These are phyloP conservation scores for Microchirus variegatus DNA, from an alignment of 2,797 vertebrate genomes.

Conservation along the genomic window DNA sequence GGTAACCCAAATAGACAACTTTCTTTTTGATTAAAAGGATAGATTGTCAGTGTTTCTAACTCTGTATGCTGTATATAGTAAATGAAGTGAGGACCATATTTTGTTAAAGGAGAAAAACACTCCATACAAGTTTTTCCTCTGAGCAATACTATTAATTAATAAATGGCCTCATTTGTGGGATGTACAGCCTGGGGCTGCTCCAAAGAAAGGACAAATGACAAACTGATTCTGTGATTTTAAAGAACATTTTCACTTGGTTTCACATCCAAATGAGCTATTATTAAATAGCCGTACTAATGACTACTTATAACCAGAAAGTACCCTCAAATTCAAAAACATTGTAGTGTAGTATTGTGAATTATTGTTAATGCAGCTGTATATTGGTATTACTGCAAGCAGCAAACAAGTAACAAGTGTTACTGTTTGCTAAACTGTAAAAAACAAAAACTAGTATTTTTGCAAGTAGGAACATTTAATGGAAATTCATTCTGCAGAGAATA, in stretches of 20 bases:
- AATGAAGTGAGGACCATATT: background rate
- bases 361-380: no score
- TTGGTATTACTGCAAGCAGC: no score
- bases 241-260: constrained; percentile 41
- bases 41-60: constrained; percentile 6
- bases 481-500: no score
- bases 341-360: no score
- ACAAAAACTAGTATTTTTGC: no score
- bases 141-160: constrained; percentile 18
- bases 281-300: constrained; percentile 40
- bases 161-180: constrained; percentile 14
- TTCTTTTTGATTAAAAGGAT: constrained; percentile 9
- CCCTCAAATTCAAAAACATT: constrained; percentile 7
- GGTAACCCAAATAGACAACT: constrained; percentile 34
- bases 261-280: constrained; percentile 27
- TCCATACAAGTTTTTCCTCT: background rate
- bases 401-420: no score
- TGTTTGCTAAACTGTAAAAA: no score
- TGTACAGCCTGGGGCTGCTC: constrained; percentile 14
- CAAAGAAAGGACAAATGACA: constrained; percentile 14
- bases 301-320: constrained; percentile 29
- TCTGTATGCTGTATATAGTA: constrained; percentile 1
- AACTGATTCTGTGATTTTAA: constrained; percentile 32
- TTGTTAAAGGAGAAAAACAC: background rate
- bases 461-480: no score